These are phyloP conservation scores for Poicephalus gulielmi DNA, from an alignment of 2,113 vertebrate species.

Conservation along the genomic window DNA sequence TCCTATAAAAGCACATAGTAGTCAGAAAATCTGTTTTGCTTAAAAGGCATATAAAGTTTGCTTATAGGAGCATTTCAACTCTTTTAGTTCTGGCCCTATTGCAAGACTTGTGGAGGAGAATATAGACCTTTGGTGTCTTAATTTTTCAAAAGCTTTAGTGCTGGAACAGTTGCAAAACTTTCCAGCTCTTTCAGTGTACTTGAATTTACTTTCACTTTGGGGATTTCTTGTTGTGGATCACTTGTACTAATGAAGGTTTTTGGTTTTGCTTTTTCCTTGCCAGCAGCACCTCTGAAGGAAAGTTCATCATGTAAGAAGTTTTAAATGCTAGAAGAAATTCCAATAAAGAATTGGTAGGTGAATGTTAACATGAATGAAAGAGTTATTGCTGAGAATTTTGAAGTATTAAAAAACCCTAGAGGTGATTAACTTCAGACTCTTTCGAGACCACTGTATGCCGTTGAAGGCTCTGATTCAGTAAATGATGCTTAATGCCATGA, in stretches of 20 bases:
- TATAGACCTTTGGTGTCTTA: neutral
- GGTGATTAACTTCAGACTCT: neutral
- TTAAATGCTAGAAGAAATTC: neutral
- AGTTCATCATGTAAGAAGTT: neutral
- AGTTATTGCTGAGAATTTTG: neutral
- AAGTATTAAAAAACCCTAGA: rapidly evolving
- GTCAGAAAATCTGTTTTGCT: neutral
- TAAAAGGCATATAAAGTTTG: neutral
- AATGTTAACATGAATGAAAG: neutral
- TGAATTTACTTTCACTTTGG: neutral
- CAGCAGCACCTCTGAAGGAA: neutral
- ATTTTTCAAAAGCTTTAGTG: neutral
- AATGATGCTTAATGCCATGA: neutral
- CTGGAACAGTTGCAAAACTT: neutral
- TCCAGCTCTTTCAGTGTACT: neutral
- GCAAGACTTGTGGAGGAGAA: neutral
- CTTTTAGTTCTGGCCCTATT: neutral
- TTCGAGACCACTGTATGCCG: neutral
- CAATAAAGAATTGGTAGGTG: neutral
- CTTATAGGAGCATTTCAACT: neutral
- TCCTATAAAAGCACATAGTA: neutral
- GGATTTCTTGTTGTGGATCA: neutral
- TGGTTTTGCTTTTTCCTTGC: neutral
- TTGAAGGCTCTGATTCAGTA: neutral
- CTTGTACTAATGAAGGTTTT: neutral